Percentiles rank a stretch among this genome's conserved stretches.
These are phyloP conservation scores for Lobophora halterata DNA, from an alignment of 2,888 invertebrate genomes.

Conservation along the genomic window DNA sequence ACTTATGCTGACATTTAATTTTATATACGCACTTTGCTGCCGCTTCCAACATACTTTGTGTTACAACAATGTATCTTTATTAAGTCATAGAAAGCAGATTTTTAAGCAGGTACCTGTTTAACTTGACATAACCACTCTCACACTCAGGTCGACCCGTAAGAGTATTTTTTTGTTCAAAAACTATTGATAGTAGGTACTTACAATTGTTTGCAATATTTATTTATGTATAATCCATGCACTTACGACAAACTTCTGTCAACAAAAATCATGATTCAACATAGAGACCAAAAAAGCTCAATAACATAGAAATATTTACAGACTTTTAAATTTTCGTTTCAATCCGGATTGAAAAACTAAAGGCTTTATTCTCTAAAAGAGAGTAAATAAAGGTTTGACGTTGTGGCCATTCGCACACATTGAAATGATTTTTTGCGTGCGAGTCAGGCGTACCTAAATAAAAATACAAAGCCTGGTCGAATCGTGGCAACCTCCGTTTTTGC, in stretches of 20 bases:
- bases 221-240: too few relatives aligned
- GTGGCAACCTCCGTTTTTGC: constrained; percentile 35
- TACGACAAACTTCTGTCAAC: too few relatives aligned
- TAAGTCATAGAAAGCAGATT: background rate
- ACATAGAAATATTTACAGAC: constrained; percentile 9
- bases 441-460: constrained; percentile 42
- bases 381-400: constrained; percentile 14
- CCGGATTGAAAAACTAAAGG: constrained; percentile 13
- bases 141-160: too few relatives aligned
- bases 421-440: constrained; percentile 22
- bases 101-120: too few relatives aligned
- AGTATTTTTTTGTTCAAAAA: too few relatives aligned
- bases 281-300: constrained; percentile 12
- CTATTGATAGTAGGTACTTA: too few relatives aligned
- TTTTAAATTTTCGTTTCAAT: constrained; percentile 2
- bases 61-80: background rate
- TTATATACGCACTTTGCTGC: constrained; percentile 9
- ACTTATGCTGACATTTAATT: constrained; percentile 19
- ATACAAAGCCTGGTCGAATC: constrained; percentile 41
- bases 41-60: constrained; percentile 1
- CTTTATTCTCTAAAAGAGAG: constrained; percentile 14
- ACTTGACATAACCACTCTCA: too few relatives aligned
- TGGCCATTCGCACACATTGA: constrained; percentile 20
- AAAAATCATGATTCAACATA: background rate
- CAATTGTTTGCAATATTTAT: too few relatives aligned